A percentile compares a stretch with the other conserved stretches of the same genome.
Evolutionary conservation across 2,797 vertebrate genomes (phyloP).

Genomic region (Eleutherodactylus coqui): DNA sequence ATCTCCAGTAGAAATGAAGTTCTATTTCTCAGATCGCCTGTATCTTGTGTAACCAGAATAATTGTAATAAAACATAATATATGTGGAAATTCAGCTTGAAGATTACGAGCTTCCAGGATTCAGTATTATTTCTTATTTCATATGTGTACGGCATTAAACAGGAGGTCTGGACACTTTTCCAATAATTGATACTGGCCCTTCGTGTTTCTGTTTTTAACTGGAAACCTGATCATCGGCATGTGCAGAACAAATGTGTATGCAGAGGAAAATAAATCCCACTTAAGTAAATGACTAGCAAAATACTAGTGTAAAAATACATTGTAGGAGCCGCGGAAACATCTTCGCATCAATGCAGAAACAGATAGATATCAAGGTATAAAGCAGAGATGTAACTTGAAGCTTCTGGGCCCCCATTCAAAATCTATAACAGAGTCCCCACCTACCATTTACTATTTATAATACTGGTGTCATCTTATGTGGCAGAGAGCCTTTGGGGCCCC

Average conservation of each 20-base stretch:
- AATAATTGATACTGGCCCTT: conserved; percentile 48
- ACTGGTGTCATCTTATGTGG: no score
- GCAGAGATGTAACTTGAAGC: not conserved
- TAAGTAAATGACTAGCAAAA: conserved; percentile 45
- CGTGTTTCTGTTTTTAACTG: conserved; percentile 41
- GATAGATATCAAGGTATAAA: conserved; percentile 5
- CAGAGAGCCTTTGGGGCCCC: no score
- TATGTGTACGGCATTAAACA: conserved; percentile 2
- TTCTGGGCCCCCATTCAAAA: no score
- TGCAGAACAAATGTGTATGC: conserved; percentile 31
- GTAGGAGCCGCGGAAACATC: not conserved
- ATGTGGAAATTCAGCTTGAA: not conserved
- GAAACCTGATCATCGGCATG: conserved; percentile 27
- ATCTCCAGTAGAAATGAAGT: not conserved
- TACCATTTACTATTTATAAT: no score
- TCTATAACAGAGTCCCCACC: no score
- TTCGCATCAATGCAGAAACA: not conserved
- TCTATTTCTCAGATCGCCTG: not conserved
- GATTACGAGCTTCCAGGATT: conserved; percentile 15
- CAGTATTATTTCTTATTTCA: conserved; percentile 10
- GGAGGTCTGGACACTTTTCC: conserved; percentile 40
- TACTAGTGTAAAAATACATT: conserved; percentile 36
- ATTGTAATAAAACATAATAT: conserved; percentile 24
- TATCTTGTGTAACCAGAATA: not conserved
- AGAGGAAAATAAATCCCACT: conserved; percentile 45